These are phyloP conservation scores for Capromys pilorides DNA, from an alignment of 2,797 vertebrate species.

Conservation along the genomic window DNA sequence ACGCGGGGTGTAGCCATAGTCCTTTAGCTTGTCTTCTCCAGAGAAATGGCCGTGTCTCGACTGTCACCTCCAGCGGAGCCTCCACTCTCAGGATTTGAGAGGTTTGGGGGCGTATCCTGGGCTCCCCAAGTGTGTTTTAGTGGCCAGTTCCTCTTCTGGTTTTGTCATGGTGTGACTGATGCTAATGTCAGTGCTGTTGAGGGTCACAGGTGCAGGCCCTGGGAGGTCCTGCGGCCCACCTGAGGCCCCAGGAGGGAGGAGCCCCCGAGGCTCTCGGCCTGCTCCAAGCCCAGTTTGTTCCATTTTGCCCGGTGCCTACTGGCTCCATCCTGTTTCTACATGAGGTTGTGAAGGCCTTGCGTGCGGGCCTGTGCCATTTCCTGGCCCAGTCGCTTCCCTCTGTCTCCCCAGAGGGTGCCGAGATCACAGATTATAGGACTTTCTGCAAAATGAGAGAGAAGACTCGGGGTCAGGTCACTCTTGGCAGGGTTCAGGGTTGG, in stretches of 20 bases:
- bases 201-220: neutral
- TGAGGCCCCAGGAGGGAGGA: fast-evolving
- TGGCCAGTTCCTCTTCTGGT: neutral
- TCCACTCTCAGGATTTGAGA: fast-evolving
- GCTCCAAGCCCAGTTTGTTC: neutral
- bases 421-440: fast-evolving
- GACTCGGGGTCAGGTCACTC: fast-evolving
- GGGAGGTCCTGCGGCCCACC: neutral
- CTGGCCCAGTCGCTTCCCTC: fast-evolving
- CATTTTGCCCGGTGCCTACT: fast-evolving
- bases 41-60: fast-evolving
- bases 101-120: neutral
- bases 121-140: fast-evolving
- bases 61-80: fast-evolving
- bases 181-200: fast-evolving
- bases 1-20: fast-evolving
- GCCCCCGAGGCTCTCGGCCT: fast-evolving
- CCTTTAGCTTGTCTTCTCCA: neutral
- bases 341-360: fast-evolving
- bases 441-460: fast-evolving
- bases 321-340: neutral
- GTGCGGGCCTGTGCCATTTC: fast-evolving
- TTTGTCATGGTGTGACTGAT: fast-evolving
- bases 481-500: fast-evolving
- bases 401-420: fast-evolving